Evolutionary conservation across 2,888 invertebrate species (phyloP).

Genomic region (Monochamus alternatus): DNA sequence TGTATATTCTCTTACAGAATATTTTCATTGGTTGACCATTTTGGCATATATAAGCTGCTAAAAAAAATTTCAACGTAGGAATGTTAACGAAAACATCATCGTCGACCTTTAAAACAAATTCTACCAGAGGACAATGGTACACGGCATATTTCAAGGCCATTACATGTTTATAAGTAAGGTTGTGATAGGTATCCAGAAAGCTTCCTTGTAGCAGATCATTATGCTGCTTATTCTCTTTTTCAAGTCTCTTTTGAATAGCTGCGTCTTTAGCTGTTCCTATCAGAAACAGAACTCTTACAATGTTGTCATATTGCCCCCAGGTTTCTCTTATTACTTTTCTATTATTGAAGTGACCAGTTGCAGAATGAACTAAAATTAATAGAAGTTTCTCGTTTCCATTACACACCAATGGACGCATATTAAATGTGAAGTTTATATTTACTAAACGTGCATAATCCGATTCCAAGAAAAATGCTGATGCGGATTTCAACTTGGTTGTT

Average conservation of each 20-base stretch:
- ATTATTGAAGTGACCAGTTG: conserved; percentile 78
- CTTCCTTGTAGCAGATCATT: conserved; percentile 85
- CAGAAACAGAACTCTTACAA: conserved; percentile 21
- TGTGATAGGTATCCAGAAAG: conserved; percentile 83
- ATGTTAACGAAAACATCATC: conserved; percentile 84
- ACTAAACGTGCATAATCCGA: conserved; percentile 26
- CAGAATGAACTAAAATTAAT: conserved; percentile 83
- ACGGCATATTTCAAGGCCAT: conserved; percentile 85
- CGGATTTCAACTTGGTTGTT: not conserved
- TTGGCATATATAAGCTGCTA: conserved; percentile 24
- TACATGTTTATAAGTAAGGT: conserved; percentile 87
- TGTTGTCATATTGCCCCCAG: conserved; percentile 17
- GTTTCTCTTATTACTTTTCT: conserved; percentile 75
- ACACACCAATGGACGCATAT: conserved; percentile 15
- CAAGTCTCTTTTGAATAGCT: conserved; percentile 56
- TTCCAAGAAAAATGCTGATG: no score
- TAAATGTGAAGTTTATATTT: conserved; percentile 35
- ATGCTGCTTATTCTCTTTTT: conserved; percentile 73
- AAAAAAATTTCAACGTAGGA: conserved; percentile 71
- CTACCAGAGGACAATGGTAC: conserved; percentile 79
- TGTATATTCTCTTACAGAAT: conserved; percentile 26
- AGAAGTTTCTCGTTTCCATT: conserved; percentile 62
- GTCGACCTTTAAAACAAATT: conserved; percentile 79
- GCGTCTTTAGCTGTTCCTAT: conserved; percentile 16
- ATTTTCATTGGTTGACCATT: conserved; percentile 18